Evolutionary conservation across 2,113 vertebrate genomes (phyloP), one percentile per base, ranked within the genome.

Genomic region (Syngnathus scovelli): DNA sequence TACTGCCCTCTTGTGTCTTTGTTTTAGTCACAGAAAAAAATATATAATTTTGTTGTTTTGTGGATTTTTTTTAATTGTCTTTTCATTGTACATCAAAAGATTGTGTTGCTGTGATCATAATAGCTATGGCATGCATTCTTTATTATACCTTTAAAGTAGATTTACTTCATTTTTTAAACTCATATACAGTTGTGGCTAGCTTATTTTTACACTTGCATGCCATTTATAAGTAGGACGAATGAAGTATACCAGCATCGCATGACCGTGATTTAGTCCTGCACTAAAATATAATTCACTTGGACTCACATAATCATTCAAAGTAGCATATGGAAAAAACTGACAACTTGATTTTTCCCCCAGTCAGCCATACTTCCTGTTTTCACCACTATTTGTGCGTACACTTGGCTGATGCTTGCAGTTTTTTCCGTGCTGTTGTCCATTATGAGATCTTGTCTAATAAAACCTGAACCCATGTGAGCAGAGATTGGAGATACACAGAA

Each of bases 1-100:
- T 69, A 89, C 87, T 91, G 90, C 90, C 90, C 82, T 84, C 91
- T 90, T 77, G 87, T 89, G 91, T 65, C 21, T 13, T n/a, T 1
- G 6, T 51, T n/a, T 51, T 51, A 19, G 19, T 51, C 19, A 51
- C 2, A 51, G 9, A 18, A 49, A 19, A 19, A 18, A n/a, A 51
- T n/a, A n/a, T 51, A 7, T n/a, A 19, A 8, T 51, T 51, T n/a
- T 19, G 1, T 3, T 51, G 6, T 6, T 51, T 51, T 51, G 11
- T n/a, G 19, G 27, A 33, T 33, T 33, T 39, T 39, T 8, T 39
- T 7, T 39, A 7, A 39, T 39, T 39, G 9, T 39, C 9, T 39
- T 39, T 33, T 33, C 27, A 33, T 33, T 33, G 44, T 33, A 3
- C 27, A 33, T 33, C 27, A 33, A 33, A 33, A 33, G 27, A 33